Percentiles rank a stretch among this genome's conserved stretches.
These are phyloP conservation scores for Clarias macrocephalus DNA, from an alignment of 2,113 vertebrate genomes.

Conservation along the genomic window DNA sequence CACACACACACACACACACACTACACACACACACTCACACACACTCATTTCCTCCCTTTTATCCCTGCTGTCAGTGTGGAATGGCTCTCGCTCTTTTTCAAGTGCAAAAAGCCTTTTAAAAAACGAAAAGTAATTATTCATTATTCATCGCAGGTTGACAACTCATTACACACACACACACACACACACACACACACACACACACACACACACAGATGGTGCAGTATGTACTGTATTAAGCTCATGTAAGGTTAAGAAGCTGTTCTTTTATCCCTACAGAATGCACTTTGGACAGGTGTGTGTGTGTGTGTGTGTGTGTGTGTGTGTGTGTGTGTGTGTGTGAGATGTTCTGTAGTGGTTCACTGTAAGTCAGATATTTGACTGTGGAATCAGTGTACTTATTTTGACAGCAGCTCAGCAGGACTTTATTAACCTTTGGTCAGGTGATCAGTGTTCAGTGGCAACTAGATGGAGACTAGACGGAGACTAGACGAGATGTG, in stretches of 20 bases:
- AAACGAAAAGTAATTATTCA: not conserved
- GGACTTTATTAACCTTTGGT: too few relatives aligned
- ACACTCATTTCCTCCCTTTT: not conserved
- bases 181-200: not conserved
- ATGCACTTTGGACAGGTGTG: not conserved
- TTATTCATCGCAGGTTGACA: slow-evolving; percentile 10
- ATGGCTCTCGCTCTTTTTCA: not conserved
- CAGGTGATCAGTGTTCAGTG: too few relatives aligned
- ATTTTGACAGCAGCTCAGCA: too few relatives aligned
- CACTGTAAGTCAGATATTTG: not conserved
- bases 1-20: not conserved
- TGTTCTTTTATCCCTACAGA: not conserved
- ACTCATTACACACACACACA: slow-evolving; percentile 2
- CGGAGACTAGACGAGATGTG: too few relatives aligned
- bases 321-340: not conserved
- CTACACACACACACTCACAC: not conserved
- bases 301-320: too few relatives aligned
- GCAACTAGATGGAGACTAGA: too few relatives aligned
- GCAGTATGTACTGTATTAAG: not conserved
- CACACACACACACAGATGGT: not conserved
- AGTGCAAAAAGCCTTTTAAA: slow-evolving; percentile 2
- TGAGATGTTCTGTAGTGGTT: not conserved
- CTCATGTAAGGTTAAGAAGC: not conserved
- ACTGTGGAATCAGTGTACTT: not conserved
- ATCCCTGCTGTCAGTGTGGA: not conserved